phyloP scores from a whole-genome alignment of 1,140 invertebrate species.

The Aphis gossypii region DNA sequence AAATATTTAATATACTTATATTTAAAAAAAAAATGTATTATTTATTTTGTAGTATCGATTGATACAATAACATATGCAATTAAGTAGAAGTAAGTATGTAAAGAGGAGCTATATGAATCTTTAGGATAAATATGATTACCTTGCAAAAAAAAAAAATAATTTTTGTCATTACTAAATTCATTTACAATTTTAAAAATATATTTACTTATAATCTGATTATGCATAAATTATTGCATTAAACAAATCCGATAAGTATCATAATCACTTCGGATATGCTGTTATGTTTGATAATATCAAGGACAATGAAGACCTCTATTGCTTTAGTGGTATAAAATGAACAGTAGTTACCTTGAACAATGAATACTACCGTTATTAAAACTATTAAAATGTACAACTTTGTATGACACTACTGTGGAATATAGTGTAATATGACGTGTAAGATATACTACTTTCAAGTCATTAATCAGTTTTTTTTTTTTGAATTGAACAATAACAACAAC shows the following conservation, averaged over 20 bases:
- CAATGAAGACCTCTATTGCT: not conserved
- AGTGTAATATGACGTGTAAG: not conserved
- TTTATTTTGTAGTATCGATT: too few species aligned
- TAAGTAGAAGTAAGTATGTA: not conserved
- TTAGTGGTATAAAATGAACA: not conserved
- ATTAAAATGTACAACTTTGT: not conserved
- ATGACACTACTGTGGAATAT: not conserved
- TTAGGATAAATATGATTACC: too few species aligned
- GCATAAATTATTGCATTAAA: not conserved
- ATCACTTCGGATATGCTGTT: not conserved
- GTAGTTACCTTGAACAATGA: not conserved
- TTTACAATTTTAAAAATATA: not conserved
- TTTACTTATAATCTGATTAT: not conserved
- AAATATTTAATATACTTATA: too few species aligned
- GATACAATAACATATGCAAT: not conserved
- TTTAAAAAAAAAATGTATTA: too few species aligned
- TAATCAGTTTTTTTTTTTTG: not conserved
- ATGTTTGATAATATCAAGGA: not conserved
- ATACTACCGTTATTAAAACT: not conserved
- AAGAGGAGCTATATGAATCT: not conserved
- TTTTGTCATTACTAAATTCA: not conserved
- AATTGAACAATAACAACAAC: not conserved
- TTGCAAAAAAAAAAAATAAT: too few species aligned
- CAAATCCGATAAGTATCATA: not conserved
- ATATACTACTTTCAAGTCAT: not conserved